phyloP scores from a whole-genome alignment of 1,140 invertebrate genomes.

The Limonius californicus region DNA sequence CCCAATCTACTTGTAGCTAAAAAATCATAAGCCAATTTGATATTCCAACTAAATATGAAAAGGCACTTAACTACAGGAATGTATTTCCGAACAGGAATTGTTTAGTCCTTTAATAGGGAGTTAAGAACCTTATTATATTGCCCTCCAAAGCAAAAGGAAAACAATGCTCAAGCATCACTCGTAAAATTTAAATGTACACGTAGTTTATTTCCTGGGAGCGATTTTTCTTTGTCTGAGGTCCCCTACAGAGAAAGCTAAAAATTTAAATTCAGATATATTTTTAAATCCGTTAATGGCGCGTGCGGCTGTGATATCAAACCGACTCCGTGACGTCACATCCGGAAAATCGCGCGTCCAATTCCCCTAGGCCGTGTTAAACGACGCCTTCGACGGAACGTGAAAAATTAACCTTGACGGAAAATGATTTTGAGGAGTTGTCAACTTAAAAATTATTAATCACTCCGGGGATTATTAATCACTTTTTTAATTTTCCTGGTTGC shows the following conservation, averaged over 20 bases:
- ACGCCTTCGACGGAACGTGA: not conserved
- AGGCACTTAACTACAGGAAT: too few species aligned
- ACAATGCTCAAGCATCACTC: not conserved
- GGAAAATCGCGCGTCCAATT: not conserved
- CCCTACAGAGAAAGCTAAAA: not conserved
- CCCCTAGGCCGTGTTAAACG: not conserved
- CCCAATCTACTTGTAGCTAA: too few species aligned
- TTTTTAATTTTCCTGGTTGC: too few species aligned
- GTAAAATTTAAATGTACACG: not conserved
- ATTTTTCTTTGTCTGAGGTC: constrained; percentile 2
- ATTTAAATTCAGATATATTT: constrained; percentile 29
- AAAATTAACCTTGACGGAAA: constrained; percentile 1
- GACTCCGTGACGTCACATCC: constrained; percentile 9
- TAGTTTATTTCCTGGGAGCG: not conserved
- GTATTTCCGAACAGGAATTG: too few species aligned
- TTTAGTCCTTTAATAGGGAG: too few species aligned
- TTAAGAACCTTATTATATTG: too few species aligned
- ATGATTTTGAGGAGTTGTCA: not conserved
- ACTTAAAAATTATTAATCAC: not conserved
- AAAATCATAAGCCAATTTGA: too few species aligned
- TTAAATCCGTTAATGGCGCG: constrained; percentile 38
- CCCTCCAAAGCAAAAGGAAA: too few species aligned
- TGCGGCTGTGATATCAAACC: constrained; percentile 33
- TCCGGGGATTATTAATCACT: not conserved
- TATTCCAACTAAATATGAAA: too few species aligned